phyloP scores from a whole-genome alignment of 2,888 invertebrate genomes.

The Ceratothoa steindachneri region DNA sequence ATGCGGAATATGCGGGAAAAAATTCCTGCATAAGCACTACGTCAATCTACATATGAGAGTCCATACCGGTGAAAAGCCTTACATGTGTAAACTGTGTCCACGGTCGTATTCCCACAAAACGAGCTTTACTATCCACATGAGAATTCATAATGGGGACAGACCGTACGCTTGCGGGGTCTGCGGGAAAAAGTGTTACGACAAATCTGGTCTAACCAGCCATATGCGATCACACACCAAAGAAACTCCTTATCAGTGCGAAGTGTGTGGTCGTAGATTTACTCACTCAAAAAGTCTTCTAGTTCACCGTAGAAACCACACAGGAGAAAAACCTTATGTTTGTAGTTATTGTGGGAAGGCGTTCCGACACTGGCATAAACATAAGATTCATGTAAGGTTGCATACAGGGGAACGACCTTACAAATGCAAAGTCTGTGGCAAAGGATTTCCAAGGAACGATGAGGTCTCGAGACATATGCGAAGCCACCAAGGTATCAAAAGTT shows the following conservation, averaged over 20 bases:
- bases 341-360: slow-evolving; percentile 45
- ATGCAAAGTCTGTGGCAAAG: slow-evolving; percentile 45
- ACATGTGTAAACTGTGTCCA: slow-evolving; percentile 38
- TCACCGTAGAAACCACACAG: slow-evolving; percentile 46
- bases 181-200: slow-evolving; percentile 45
- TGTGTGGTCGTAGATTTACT: slow-evolving; percentile 44
- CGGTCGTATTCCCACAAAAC: slow-evolving; percentile 43
- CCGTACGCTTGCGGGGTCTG: slow-evolving; percentile 40
- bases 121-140: slow-evolving; percentile 45
- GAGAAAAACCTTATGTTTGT: slow-evolving; percentile 47
- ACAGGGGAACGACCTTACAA: slow-evolving; percentile 47
- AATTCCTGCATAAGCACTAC: slow-evolving; percentile 45
- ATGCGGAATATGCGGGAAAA: slow-evolving; percentile 41
- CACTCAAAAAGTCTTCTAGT: slow-evolving; percentile 46
- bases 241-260: slow-evolving; percentile 46
- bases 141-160: slow-evolving; percentile 44
- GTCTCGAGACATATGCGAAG: slow-evolving; percentile 47
- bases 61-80: slow-evolving; percentile 42
- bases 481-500: slow-evolving; percentile 44
- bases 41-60: slow-evolving; percentile 46
- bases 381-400: slow-evolving; percentile 46
- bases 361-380: slow-evolving; percentile 48
- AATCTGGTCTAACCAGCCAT: slow-evolving; percentile 43
- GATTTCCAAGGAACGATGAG: slow-evolving; percentile 47
- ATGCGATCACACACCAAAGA: slow-evolving; percentile 47